These are phyloP conservation scores for Stigmatopora argus DNA, from an alignment of 2,113 vertebrate genomes.

Conservation along the genomic window DNA sequence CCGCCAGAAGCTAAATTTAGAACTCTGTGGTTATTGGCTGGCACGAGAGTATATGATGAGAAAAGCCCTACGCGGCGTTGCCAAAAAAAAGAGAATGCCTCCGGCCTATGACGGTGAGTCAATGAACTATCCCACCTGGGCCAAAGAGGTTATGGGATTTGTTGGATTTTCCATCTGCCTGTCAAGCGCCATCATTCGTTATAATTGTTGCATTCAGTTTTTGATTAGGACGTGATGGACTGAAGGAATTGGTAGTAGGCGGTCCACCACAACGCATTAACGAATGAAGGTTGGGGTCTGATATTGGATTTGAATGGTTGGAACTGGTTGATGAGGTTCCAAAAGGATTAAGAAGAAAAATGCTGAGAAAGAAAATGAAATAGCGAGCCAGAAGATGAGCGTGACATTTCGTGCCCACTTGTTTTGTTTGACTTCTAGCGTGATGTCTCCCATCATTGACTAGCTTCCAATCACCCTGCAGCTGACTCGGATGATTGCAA, in stretches of 20 bases:
- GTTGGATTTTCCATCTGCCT: background rate
- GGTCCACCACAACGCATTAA: background rate
- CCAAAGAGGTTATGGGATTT: slow-evolving; percentile 5
- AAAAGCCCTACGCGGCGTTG: background rate
- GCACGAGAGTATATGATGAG: slow-evolving; percentile 32
- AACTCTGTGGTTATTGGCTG: slow-evolving; percentile 40
- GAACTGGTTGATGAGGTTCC: too few species aligned
- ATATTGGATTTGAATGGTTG: background rate
- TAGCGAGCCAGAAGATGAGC: too few species aligned
- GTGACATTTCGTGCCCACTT: too few species aligned
- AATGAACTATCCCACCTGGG: background rate
- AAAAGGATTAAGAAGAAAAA: too few species aligned
- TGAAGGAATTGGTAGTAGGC: background rate
- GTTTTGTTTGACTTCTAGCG: too few species aligned
- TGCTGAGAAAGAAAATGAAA: too few species aligned
- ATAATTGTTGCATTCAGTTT: background rate
- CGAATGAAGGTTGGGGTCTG: too few species aligned
- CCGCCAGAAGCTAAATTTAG: slow-evolving; percentile 60
- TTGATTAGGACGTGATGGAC: background rate
- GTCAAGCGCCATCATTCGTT: background rate
- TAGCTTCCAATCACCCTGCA: too few species aligned
- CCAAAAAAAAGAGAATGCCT: slow-evolving; percentile 8
- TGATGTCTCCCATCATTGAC: too few species aligned
- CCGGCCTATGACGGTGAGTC: slow-evolving; percentile 4
- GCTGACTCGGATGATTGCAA: too few species aligned